Percentiles rank a stretch among this genome's conserved stretches.
These are phyloP conservation scores for Sturnus vulgaris DNA, from an alignment of 2,113 vertebrate genomes.

Conservation along the genomic window DNA sequence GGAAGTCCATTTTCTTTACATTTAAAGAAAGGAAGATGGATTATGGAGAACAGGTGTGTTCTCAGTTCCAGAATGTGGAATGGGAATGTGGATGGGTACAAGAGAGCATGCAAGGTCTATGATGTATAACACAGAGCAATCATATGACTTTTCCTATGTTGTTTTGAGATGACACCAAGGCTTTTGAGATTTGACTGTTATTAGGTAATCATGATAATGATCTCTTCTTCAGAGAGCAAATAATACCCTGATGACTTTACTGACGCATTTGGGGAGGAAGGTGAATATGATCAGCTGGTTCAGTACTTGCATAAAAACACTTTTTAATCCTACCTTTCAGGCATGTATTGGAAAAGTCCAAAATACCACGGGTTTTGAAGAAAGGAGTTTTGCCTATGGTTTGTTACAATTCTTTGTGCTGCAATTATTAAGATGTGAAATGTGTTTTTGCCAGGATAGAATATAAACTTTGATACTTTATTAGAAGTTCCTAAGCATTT, in stretches of 20 bases:
- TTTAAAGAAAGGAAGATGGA: neutral
- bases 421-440: neutral
- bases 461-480: neutral
- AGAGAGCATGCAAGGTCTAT: neutral
- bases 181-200: conserved; percentile 6
- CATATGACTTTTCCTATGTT: fast-evolving
- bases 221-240: conserved; percentile 2
- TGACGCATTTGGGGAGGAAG: conserved; percentile 47
- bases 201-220: conserved; percentile 6
- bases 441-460: neutral
- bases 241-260: conserved; percentile 51
- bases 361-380: neutral
- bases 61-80: neutral
- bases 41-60: neutral
- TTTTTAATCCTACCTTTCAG: conserved; percentile 8
- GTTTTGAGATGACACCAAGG: neutral
- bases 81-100: neutral
- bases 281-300: conserved; percentile 33
- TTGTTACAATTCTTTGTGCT: neutral
- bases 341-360: neutral
- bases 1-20: neutral
- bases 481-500: neutral
- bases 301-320: neutral
- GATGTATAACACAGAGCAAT: neutral
- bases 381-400: neutral